A percentile compares a stretch with the other conserved stretches of the same genome.
Evolutionary conservation across 2,888 invertebrate species (phyloP).

Genomic region (Caenorhabditis sp.): DNA sequence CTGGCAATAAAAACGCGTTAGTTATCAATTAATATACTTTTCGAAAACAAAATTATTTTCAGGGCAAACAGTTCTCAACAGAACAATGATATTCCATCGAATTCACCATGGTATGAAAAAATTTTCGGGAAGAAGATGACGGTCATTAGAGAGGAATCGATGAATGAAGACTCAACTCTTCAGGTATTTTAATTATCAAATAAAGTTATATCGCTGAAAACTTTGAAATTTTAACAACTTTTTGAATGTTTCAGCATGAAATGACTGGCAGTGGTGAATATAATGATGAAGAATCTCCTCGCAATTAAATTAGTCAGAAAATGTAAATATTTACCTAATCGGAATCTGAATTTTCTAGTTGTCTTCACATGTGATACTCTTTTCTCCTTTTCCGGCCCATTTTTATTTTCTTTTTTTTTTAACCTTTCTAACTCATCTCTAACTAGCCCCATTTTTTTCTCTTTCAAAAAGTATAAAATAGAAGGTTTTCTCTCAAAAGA

Average conservation of each 20-base stretch:
- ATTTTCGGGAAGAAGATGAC: slow-evolving; percentile 41
- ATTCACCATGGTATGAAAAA: slow-evolving; percentile 33
- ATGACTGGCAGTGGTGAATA: neutral
- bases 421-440: neutral
- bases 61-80: too few species aligned
- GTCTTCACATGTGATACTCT: neutral
- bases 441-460: neutral
- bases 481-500: neutral
- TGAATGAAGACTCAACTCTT: slow-evolving; percentile 11
- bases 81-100: neutral
- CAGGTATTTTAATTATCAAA: slow-evolving; percentile 1
- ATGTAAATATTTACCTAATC: neutral
- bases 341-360: neutral
- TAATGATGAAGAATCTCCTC: neutral
- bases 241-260: slow-evolving; percentile 9
- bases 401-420: neutral
- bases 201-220: neutral
- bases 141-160: slow-evolving; percentile 36
- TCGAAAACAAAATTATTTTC: neutral
- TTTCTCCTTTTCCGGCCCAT: too few species aligned
- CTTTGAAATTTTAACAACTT: neutral
- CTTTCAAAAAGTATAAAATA: neutral
- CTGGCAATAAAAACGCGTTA: neutral
- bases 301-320: neutral
- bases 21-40: neutral